phyloP scores from a whole-genome alignment of 2,113 vertebrate genomes.

The Arvicanthis niloticus region DNA sequence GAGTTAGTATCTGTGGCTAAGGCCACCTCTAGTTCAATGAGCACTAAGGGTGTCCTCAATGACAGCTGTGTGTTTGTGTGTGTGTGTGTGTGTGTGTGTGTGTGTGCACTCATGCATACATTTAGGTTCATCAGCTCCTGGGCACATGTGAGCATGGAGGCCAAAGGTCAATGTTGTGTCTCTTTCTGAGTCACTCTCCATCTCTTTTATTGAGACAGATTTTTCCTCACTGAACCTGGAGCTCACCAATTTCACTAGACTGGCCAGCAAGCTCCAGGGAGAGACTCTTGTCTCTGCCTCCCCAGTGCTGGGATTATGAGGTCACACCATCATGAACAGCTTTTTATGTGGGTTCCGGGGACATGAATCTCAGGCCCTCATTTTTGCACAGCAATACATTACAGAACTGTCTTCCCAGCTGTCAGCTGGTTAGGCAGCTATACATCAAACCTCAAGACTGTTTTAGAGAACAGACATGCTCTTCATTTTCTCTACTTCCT shows the following conservation, averaged over 20 bases:
- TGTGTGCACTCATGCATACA: not conserved
- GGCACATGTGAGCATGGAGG: not conserved
- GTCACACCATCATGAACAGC: not conserved
- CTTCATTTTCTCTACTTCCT: not conserved
- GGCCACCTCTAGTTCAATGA: not conserved
- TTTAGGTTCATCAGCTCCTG: too few relatives aligned
- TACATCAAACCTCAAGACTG: not conserved
- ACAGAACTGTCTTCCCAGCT: not conserved
- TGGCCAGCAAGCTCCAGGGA: too few relatives aligned
- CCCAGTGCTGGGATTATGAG: not conserved
- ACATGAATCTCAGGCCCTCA: too few relatives aligned
- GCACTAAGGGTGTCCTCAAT: not conserved
- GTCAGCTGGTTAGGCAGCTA: not conserved
- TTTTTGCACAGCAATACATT: not conserved
- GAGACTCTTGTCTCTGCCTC: not conserved
- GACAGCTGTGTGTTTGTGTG: not conserved
- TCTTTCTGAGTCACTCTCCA: not conserved
- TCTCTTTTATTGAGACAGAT: not conserved
- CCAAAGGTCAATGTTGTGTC: not conserved
- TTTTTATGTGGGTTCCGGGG: not conserved
- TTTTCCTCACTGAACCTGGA: not conserved
- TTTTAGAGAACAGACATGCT: not conserved
- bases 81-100: not conserved
- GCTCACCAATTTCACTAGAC: not conserved
- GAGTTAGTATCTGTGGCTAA: not conserved